Evolutionary conservation across 2,888 invertebrate genomes (phyloP), one percentile per base, ranked within the genome.

Genomic region (Trachelus stipa): DNA sequence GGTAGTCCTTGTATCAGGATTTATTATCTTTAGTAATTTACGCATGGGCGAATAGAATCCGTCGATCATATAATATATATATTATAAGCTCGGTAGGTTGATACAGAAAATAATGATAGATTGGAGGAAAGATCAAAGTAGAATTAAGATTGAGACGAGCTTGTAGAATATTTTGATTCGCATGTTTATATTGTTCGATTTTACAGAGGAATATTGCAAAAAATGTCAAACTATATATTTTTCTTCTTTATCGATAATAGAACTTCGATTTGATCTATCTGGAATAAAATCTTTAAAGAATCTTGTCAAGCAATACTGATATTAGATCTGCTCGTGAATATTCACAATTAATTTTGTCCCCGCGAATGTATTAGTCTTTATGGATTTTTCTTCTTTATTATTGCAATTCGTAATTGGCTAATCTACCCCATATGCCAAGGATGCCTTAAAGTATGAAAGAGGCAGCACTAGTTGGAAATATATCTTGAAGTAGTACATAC

Each of bases 341-440:
- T 75, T 77, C 40, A 34, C 30, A 23, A 74, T 77, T 71, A 71
- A 56, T 23, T 56, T 56, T 23, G 23, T 2, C 9, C 23, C 23
- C 33, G 56, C 35, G 31, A 73, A 69, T 30, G 9, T 15, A 68
- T 23, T 74, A 74, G 31, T 34, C 33, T 23, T 56, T 23, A 9
- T 56, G 23, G 9, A 56, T 9, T 56, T 40, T 23, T 56, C 23
- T 23, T 56, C 56, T 23, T 56, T 56, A 56, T 56, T 56, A 56
- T 56, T 56, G 77, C 35, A 69, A 77, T 40, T 75, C n/a, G 69
- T 71, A 74, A 77, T 69, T 34, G 71, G 56, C 56, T 56, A 56
- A 30, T 77, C 74, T 77, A 75, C 79, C 37, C 73, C 77, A 79
- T 76, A 81, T 80, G 83, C 81, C 81, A 85, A 81, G 77, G 76